Percentiles rank a stretch among this genome's conserved stretches.
phyloP scores from a whole-genome alignment of 2,113 vertebrate species.

The Panthera leo region DNA sequence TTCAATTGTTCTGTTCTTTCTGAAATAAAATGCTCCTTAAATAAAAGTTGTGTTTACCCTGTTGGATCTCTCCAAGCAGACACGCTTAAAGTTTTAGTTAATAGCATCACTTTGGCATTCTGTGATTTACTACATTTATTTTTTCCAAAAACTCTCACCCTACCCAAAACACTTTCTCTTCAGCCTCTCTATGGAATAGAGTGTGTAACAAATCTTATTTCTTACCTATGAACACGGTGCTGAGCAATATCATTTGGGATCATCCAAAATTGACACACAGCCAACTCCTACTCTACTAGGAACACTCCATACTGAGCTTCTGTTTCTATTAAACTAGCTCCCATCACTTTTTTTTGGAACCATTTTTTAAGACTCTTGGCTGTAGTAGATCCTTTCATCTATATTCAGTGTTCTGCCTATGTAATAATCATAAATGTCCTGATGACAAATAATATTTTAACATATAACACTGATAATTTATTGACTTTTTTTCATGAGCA shows the following conservation, averaged over 20 bases:
- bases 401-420: too few relatives aligned
- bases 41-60: background rate
- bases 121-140: background rate
- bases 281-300: accelerated
- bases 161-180: background rate
- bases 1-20: background rate
- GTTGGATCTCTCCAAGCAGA: background rate
- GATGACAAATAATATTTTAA: background rate
- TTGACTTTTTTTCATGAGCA: background rate
- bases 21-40: background rate
- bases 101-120: background rate
- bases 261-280: background rate
- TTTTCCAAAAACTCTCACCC: background rate
- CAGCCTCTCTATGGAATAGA: background rate
- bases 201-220: background rate
- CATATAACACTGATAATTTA: background rate
- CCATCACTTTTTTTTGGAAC: background rate
- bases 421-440: background rate
- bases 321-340: background rate
- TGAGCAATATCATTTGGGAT: background rate
- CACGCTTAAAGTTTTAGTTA: background rate
- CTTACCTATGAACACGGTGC: background rate
- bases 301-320: background rate
- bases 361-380: background rate
- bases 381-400: too few relatives aligned